Evolutionary conservation across 2,113 vertebrate genomes (phyloP).

Genomic region (Chunga burmeisteri): DNA sequence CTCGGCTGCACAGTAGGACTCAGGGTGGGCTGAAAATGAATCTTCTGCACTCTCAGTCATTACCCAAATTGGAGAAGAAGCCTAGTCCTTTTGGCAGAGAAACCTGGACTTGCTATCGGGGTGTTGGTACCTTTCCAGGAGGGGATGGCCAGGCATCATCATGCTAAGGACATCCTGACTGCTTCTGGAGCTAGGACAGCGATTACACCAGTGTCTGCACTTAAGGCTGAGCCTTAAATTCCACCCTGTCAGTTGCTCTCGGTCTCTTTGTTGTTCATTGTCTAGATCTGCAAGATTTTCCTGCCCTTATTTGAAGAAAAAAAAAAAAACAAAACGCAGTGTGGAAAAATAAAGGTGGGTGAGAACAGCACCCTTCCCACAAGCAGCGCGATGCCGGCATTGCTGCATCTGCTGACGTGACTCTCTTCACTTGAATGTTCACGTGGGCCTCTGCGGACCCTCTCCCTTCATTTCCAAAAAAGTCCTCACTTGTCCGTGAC

Average conservation of each 20-base stretch:
- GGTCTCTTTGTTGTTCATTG: neutral
- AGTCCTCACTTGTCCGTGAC: neutral
- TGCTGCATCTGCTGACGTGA: neutral
- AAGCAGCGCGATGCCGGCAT: rapidly evolving
- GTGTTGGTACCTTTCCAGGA: neutral
- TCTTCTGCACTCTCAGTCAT: neutral
- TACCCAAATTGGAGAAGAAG: neutral
- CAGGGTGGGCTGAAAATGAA: neutral
- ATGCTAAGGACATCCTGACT: neutral
- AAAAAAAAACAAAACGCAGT: neutral
- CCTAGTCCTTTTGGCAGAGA: neutral
- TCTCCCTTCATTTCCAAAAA: slow-evolving; percentile 3
- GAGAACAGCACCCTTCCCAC: neutral
- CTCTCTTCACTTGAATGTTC: neutral
- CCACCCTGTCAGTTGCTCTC: neutral
- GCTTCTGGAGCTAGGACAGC: neutral
- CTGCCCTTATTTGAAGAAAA: neutral
- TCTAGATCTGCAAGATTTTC: neutral
- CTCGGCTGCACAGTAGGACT: neutral
- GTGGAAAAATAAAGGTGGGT: neutral
- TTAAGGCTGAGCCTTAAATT: neutral
- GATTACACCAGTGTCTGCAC: neutral
- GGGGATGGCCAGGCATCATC: neutral
- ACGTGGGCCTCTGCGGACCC: neutral
- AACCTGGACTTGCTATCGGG: neutral